Evolutionary conservation across 1,140 invertebrate species (phyloP), one percentile per base, ranked within the genome.

Genomic region (Chlorops oryzae): DNA sequence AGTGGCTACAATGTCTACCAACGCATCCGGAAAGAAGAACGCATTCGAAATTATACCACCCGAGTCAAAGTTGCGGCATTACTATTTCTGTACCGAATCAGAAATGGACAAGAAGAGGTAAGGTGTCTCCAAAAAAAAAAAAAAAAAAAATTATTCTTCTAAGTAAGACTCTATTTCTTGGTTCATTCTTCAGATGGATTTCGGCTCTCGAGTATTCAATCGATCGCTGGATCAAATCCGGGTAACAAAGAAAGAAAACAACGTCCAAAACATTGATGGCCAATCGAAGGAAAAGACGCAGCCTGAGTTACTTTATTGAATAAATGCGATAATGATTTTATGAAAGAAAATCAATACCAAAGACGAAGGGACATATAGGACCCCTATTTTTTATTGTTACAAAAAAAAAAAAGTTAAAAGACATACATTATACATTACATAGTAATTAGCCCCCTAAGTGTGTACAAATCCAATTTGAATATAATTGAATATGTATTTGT

Each of bases 61-160:
- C 3, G 88, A 93, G 59, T 75, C 84, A 1, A 87, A 86, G 58
- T 85, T 93, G 65, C 81, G 89, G 59, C 86, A 87, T 67, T 95
- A 94, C 68, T 92, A 88, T 66, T 95, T 97, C 74, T 85, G 88
- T 65, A 88, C 92, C 2, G 93, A 97, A 61, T 90, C 89, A 9
- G 92, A 96, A 73, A 88, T 91, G 75, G 93, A 98, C 63, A 92
- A 90, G 70, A 93, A 93, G 78, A 84, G 92, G 93, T 96, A 67
- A 28, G 47, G 56, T 21, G 12, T 40, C 20, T 40, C 22, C 17
- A 40, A 40, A 40, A 38, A 38, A 38, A 38, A 38, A 9, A 38
- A 12, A 38, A 38, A n/a, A n/a, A n/a, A n/a, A n/a, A n/a, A n/a
- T n/a, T n/a, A n/a, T n/a, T n/a, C n/a, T n/a, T n/a, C 27, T 4